phyloP scores from a whole-genome alignment of 2,888 invertebrate genomes.

The Cerastis leucographa region DNA sequence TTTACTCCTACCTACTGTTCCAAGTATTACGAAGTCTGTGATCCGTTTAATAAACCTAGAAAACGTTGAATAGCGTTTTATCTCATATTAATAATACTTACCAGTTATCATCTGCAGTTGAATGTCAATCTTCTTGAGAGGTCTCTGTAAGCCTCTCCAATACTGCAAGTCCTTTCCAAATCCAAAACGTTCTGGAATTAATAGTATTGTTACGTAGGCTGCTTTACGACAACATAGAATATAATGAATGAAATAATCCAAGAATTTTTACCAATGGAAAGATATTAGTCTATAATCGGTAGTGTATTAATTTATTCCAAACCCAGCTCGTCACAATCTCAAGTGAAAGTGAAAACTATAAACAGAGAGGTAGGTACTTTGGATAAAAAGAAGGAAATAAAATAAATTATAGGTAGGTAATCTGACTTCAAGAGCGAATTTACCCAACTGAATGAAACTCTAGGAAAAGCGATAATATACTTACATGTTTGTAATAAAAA shows the following conservation, averaged over 20 bases:
- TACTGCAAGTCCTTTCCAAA: constrained; percentile 27
- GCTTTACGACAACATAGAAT: no score
- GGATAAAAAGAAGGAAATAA: neutral
- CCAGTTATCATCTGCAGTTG: constrained; percentile 22
- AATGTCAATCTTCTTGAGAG: constrained; percentile 17
- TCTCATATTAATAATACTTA: neutral
- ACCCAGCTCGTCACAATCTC: no score
- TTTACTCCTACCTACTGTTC: neutral
- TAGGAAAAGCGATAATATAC: constrained; percentile 21
- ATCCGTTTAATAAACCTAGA: constrained; percentile 7
- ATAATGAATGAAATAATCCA: no score
- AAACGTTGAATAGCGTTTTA: constrained; percentile 11
- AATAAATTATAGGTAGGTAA: no score
- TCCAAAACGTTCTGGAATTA: constrained; percentile 42
- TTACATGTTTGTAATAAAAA: constrained; percentile 39
- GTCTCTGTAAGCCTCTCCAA: constrained; percentile 22
- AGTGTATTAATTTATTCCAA: no score
- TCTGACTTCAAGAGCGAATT: no score
- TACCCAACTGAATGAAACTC: constrained; percentile 5
- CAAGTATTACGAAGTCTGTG: constrained; percentile 9
- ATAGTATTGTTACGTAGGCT: neutral
- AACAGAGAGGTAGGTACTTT: neutral
- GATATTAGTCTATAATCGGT: no score
- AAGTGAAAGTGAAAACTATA: neutral
- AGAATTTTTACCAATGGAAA: no score